A percentile compares a stretch with the other conserved stretches of the same genome.
These are phyloP conservation scores for Nemoura dubitans DNA, from an alignment of 2,888 invertebrate genomes.

Conservation along the genomic window DNA sequence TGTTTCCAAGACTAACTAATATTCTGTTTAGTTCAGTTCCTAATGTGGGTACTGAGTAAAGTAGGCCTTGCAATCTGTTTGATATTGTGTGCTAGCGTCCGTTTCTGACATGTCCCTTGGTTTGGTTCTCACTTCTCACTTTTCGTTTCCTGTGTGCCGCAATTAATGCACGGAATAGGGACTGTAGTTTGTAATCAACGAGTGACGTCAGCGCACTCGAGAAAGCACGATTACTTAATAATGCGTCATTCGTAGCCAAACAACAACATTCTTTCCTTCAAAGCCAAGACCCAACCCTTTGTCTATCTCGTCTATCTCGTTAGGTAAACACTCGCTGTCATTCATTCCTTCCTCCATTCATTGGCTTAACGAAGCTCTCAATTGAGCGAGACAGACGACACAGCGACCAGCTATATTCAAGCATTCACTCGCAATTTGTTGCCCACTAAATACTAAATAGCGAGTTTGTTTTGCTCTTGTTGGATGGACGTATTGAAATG, in stretches of 20 bases:
- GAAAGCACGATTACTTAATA: conserved; percentile 12
- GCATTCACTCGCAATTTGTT: too few species aligned
- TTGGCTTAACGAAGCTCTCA: neutral
- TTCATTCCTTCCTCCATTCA: neutral
- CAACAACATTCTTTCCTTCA: neutral
- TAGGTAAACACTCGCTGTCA: neutral
- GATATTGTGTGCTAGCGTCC: too few species aligned
- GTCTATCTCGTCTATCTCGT: neutral
- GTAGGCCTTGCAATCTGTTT: too few species aligned
- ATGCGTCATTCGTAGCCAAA: neutral
- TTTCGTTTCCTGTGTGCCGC: neutral
- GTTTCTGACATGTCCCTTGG: neutral
- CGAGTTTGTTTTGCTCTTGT: too few species aligned
- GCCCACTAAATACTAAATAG: too few species aligned
- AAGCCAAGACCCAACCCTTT: neutral
- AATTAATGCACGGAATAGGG: neutral
- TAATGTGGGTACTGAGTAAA: too few species aligned
- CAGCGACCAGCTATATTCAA: too few species aligned
- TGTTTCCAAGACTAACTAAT: neutral
- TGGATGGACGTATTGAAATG: too few species aligned
- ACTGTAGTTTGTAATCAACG: neutral
- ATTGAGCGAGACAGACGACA: neutral
- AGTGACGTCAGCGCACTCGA: neutral
- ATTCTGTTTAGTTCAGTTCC: neutral
- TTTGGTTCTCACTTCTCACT: neutral